phyloP scores from a whole-genome alignment of 2,888 invertebrate species.

The Cataglyphis altisquamis region DNA sequence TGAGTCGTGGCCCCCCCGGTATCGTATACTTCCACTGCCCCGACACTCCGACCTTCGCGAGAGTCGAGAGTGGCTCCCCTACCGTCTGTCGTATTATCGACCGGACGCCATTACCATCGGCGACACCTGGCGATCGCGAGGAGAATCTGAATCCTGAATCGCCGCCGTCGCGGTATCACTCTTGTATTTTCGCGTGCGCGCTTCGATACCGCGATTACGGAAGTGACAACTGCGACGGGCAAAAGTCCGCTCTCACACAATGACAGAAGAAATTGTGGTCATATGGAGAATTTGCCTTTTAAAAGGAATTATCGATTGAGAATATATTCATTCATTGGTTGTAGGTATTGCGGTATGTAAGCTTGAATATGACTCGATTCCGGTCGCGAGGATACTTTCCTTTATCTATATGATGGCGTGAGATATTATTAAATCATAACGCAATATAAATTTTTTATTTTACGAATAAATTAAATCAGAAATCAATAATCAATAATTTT shows the following conservation, averaged over 20 bases:
- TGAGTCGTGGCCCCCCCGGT: not conserved
- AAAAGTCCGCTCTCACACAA: not conserved
- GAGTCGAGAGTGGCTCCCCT: conserved; percentile 70
- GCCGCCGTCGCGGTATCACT: not conserved
- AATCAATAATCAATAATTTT: too few relatives aligned
- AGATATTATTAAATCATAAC: not conserved
- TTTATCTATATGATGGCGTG: conserved; percentile 4
- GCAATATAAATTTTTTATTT: too few relatives aligned
- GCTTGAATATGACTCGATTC: conserved; percentile 51
- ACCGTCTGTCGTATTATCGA: conserved; percentile 78
- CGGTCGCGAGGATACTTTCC: conserved; percentile 52
- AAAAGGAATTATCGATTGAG: not conserved
- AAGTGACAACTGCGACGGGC: not conserved
- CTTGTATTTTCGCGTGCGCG: conserved; percentile 8
- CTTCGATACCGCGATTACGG: not conserved
- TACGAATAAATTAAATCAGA: too few relatives aligned
- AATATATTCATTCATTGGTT: not conserved
- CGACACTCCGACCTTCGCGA: conserved; percentile 39
- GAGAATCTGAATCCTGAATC: not conserved
- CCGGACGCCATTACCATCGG: conserved; percentile 76
- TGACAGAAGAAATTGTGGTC: not conserved
- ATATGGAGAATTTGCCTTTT: not conserved
- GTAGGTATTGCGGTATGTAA: not conserved
- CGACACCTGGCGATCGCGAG: conserved; percentile 53
- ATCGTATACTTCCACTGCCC: not conserved